Evolutionary conservation across 2,113 vertebrate genomes (phyloP).

Genomic region (Deroptyus accipitrinus): DNA sequence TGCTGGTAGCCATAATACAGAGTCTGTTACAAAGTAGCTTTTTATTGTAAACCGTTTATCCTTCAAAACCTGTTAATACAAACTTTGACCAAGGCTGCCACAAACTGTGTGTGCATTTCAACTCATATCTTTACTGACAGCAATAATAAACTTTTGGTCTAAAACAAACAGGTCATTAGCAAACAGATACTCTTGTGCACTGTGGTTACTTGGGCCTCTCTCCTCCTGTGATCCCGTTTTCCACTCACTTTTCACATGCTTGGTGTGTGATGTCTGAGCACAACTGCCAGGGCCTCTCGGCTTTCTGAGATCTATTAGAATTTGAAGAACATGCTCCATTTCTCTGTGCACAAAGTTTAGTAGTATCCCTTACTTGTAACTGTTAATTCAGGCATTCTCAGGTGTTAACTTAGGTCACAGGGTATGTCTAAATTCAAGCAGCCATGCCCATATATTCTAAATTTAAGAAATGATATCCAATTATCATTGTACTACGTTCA

Average conservation of each 20-base stretch:
- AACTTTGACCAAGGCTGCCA: not conserved
- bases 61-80: not conserved
- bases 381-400: not conserved
- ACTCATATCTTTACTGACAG: constrained; percentile 45
- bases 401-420: not conserved
- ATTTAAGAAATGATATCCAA: not conserved
- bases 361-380: not conserved
- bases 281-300: not conserved
- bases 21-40: not conserved
- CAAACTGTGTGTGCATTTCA: constrained; percentile 9
- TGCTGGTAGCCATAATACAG: not conserved
- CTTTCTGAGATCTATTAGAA: not conserved
- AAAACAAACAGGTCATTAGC: constrained; percentile 53
- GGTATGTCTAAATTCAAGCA: not conserved
- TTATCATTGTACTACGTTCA: not conserved
- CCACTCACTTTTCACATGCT: not conserved
- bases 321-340: not conserved
- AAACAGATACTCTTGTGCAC: constrained; percentile 29
- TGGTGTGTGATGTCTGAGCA: not conserved
- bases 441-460: not conserved
- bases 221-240: not conserved
- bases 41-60: not conserved
- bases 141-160: constrained; percentile 55
- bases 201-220: not conserved
- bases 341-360: not conserved